phyloP scores from a whole-genome alignment of 2,113 vertebrate genomes.

The Natator depressus region DNA sequence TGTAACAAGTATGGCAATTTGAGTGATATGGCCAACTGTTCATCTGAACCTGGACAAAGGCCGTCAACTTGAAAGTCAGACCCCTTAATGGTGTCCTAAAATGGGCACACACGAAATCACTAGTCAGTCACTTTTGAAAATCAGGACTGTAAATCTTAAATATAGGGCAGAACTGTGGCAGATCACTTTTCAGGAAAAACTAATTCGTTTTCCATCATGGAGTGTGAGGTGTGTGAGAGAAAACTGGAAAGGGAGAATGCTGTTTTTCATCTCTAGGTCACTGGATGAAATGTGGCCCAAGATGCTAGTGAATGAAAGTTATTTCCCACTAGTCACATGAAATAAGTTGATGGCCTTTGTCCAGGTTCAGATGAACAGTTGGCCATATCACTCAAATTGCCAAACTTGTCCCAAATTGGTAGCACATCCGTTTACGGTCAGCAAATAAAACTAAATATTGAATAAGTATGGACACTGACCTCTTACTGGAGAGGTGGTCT shows the following conservation, averaged over 20 bases:
- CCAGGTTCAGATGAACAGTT: conserved; percentile 65
- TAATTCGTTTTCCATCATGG: background rate
- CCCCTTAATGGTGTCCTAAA: background rate
- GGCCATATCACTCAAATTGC: conserved; percentile 59
- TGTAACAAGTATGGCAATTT: conserved; percentile 59
- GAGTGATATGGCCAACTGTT: conserved; percentile 67
- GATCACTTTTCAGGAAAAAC: background rate
- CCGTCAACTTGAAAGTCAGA: conserved; percentile 18
- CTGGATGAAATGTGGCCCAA: background rate
- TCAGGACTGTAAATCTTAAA: background rate
- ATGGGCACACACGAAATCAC: background rate
- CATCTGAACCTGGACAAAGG: conserved; percentile 60
- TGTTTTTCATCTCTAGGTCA: background rate
- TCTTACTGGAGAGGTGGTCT: background rate
- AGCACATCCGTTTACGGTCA: conserved; percentile 35
- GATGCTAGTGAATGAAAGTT: conserved; percentile 51
- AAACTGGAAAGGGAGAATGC: background rate
- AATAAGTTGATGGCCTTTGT: conserved; percentile 62
- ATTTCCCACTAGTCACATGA: conserved; percentile 43
- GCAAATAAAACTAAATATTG: conserved; percentile 47
- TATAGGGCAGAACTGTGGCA: background rate
- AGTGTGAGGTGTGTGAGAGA: accelerated
- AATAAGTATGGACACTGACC: background rate
- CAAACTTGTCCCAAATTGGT: conserved; percentile 64
- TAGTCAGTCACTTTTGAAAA: accelerated